phyloP scores from a whole-genome alignment of 2,113 vertebrate species.

The Labeo rohita region DNA sequence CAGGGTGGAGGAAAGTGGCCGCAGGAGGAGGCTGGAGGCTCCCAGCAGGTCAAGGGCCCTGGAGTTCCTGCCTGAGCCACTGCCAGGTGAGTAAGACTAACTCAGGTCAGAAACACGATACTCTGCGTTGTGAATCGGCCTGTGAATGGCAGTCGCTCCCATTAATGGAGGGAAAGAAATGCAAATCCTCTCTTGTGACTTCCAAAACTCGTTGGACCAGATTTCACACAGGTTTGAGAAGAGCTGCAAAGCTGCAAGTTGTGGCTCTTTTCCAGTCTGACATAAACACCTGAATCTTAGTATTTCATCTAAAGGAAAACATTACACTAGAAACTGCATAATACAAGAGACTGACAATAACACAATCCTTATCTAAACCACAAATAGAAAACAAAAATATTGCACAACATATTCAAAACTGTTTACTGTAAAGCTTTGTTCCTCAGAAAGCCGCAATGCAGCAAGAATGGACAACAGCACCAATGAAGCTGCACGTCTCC shows the following conservation, averaged over 20 bases:
- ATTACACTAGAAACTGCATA: neutral
- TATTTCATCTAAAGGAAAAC: neutral
- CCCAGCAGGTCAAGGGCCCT: conserved; percentile 47
- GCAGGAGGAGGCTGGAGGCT: neutral
- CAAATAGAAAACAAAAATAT: neutral
- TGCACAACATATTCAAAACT: neutral
- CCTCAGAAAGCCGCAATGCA: neutral
- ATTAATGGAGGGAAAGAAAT: conserved; percentile 54
- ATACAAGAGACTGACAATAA: neutral
- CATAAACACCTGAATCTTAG: conserved; percentile 6
- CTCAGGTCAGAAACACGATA: conserved; percentile 61
- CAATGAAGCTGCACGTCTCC: neutral
- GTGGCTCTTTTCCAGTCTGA: conserved; percentile 43
- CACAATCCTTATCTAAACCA: neutral
- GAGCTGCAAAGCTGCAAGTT: conserved; percentile 14
- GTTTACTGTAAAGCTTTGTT: neutral
- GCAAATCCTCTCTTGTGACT: conserved; percentile 63
- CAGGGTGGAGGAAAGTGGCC: conserved; percentile 24
- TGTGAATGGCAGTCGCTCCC: conserved; percentile 62
- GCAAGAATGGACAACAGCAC: neutral
- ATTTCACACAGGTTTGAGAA: conserved; percentile 46
- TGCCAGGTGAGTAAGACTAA: conserved; percentile 58
- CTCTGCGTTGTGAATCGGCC: conserved; percentile 50
- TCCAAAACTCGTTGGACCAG: conserved; percentile 61
- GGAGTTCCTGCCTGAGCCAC: conserved; percentile 45